Evolutionary conservation across 1,140 invertebrate species (phyloP), one percentile per base, ranked within the genome.

Genomic region (Pararge aegeria): DNA sequence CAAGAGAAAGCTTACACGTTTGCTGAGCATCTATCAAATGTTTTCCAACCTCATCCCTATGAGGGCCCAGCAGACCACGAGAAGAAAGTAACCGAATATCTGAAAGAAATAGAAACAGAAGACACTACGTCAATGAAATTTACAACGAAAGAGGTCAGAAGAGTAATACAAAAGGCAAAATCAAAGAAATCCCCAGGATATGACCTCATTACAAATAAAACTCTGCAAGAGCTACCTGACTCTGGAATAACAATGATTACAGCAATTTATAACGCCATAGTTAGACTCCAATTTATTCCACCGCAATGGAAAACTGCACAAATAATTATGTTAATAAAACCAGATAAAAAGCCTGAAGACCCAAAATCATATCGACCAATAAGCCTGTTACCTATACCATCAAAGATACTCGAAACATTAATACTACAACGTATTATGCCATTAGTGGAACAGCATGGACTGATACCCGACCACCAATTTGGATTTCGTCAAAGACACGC

Each of bases 141-240:
- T 9, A 20, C 6, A 44, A n/a, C 13, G 38, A 42, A 42, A 46
- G 42, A 13, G n/a, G 10, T 18, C 6, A 4, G 18, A 2, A 46
- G n/a, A 18, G 19, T 12, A 1, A 13, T 0, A 48, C 19, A 2
- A 55, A 55, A n/a, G 54, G 40, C 0, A n/a, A n/a, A n/a, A n/a
- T n/a, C n/a, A n/a, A n/a, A n/a, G n/a, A n/a, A n/a, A n/a, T n/a
- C n/a, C n/a, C 42, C 40, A 1, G 24, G 29, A 1, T 55, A 30
- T 20, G 54, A 48, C 24, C 20, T 55, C 7, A 55, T 55, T 5
- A 48, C 40, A 15, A 21, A 40, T 2, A 55, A 7, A 30, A 3
- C 34, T 6, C 20, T 55, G 12, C 46, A 48, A 18, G 6, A 55
- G 16, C 15, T 55, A 6, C 53, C 53, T 10, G 24, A 24, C 9